Percentiles rank a stretch among this genome's conserved stretches.
Conservation (phyloP, 2,888 invertebrate species). For the Chrysolina oricalcia region DNA sequence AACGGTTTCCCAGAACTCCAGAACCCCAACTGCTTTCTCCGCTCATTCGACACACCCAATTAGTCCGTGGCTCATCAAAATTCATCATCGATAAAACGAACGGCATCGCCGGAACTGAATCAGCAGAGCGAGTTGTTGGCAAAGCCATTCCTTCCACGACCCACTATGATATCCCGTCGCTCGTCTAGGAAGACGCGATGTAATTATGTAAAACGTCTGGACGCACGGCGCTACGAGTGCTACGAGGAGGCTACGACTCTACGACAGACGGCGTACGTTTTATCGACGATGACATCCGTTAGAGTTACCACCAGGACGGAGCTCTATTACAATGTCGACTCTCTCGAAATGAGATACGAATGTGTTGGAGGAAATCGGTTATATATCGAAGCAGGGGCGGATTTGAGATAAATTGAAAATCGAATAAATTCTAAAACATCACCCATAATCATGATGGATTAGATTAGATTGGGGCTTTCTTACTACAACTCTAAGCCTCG, state of each 20-base stretch:
- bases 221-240: slow-evolving; percentile 40
- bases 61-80: background rate
- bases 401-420: background rate
- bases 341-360: slow-evolving; percentile 32
- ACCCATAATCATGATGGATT: too few relatives aligned
- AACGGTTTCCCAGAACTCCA: background rate
- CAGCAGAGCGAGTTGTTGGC: slow-evolving; percentile 26
- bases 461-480: too few relatives aligned
- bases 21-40: background rate
- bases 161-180: slow-evolving; percentile 57
- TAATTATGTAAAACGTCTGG: slow-evolving; percentile 65
- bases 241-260: slow-evolving; percentile 23
- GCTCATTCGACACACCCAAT: slow-evolving; percentile 1
- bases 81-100: slow-evolving; percentile 15
- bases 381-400: slow-evolving; percentile 14
- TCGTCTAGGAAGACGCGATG: slow-evolving; percentile 59
- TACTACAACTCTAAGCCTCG: too few relatives aligned
- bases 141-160: slow-evolving; percentile 50
- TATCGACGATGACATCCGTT: slow-evolving; percentile 32
- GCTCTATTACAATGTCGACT: slow-evolving; percentile 38
- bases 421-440: too few relatives aligned
- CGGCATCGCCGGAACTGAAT: slow-evolving; percentile 5
- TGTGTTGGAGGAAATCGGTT: slow-evolving; percentile 37
- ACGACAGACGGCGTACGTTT: slow-evolving; percentile 33
- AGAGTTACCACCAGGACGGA: slow-evolving; percentile 18